phyloP scores from a whole-genome alignment of 2,888 invertebrate genomes.

The Thalpophila matura region DNA sequence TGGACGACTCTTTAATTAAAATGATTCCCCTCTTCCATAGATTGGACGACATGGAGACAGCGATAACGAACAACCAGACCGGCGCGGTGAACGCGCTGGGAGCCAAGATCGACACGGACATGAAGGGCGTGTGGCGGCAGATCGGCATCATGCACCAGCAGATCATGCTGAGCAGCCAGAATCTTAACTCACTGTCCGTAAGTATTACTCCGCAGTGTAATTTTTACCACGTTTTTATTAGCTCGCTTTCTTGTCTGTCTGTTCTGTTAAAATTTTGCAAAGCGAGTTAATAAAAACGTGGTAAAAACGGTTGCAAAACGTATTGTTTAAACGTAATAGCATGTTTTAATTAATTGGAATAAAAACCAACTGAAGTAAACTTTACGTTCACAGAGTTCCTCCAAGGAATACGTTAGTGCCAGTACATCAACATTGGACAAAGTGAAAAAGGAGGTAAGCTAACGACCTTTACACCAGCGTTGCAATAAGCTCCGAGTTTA shows the following conservation, averaged over 20 bases:
- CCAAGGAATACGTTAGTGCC: conserved; percentile 95
- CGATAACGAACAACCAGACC: conserved; percentile 93
- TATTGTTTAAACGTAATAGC: conserved; percentile 12
- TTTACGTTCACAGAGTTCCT: conserved; percentile 91
- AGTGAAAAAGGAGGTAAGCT: conserved; percentile 93
- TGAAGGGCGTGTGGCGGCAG: conserved; percentile 97
- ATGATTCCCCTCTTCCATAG: conserved; percentile 70
- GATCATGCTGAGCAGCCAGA: conserved; percentile 93
- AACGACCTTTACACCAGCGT: conserved; percentile 26
- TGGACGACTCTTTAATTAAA: too few relatives aligned
- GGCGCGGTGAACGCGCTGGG: conserved; percentile 94
- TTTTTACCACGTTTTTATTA: too few relatives aligned
- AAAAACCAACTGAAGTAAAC: conserved; percentile 16
- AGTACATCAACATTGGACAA: conserved; percentile 94
- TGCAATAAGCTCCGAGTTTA: conserved; percentile 18
- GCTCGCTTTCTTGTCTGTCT: too few relatives aligned
- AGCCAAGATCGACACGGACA: conserved; percentile 94
- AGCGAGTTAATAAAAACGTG: too few relatives aligned
- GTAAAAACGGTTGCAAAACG: conserved; percentile 4
- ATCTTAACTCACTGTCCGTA: conserved; percentile 93
- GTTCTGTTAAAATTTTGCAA: too few relatives aligned
- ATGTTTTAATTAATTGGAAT: conserved; percentile 26
- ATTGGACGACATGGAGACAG: conserved; percentile 93
- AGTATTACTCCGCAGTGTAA: conserved; percentile 46
- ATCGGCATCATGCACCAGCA: conserved; percentile 97